Evolutionary conservation across 37 sponge, comb jelly and placozoan genomes (phyloP), one percentile per base, ranked within the genome.

Genomic region (Ianthella basta): DNA sequence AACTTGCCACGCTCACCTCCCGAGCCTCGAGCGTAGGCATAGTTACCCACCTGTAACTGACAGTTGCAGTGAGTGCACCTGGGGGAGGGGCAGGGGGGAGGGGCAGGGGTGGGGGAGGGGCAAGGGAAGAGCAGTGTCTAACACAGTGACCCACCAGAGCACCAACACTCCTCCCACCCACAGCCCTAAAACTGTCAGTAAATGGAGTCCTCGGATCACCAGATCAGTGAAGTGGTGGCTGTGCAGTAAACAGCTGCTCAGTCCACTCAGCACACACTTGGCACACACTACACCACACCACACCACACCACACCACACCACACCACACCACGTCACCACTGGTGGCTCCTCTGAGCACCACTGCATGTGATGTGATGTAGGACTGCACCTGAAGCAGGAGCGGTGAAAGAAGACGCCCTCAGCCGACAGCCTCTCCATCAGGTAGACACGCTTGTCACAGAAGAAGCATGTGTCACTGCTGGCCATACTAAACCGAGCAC

Each of bases 381-480:
- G 57, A 10, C n/a, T 8, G 25, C 59, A 80, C 53, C 80, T 79
- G 59, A 95, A 97, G 61, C 95, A 97, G 20, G 61, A 59, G 35
- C 95, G 35, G 65, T 97, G 97, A 32, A 97, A 92, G 85, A 92
- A 95, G 77, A 88, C 29, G 0, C 91, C 96, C 25, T 97, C 94
- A 21, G 94, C 96, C 0, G 89, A 91, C 83, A 90, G 81, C 38
- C 89, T 81, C 59, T 97, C 97, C 88, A 95, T 91, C 33, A 92
- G 70, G 85, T 97, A 97, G 19, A 94, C 89, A 19, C 74, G 25
- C 77, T 89, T 92, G 29, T 37, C 25, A 69, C 97, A 97, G 72
- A 93, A 92, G 91, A 82, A 87, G 68, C 97, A 97, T 16, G 77
- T 15, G 33, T 93, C 91, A 78, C 86, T 88, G 41, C 78, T 75